Evolutionary conservation across 2,113 vertebrate genomes (phyloP), one percentile per base, ranked within the genome.

Genomic region (Ariopsis seemanni): DNA sequence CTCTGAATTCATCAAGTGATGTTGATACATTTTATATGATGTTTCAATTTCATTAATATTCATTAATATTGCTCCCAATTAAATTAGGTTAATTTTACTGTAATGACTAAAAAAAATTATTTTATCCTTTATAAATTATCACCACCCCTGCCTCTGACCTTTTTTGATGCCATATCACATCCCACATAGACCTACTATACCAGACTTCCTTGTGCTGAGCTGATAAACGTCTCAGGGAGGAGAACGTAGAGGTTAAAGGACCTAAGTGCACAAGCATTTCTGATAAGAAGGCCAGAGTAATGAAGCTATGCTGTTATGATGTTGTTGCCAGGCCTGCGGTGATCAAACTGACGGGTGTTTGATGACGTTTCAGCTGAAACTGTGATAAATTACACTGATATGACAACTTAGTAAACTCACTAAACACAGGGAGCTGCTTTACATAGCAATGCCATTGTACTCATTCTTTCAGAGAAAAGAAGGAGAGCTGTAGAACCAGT

Each of bases 401-500:
- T 42, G 27, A 65, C 83, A 65, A 17, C 25, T 83, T 83, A 14
- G 42, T 30, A 34, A 82, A 53, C 27, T 62, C 48, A 4, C 25
- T 11, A 34, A 58, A 85, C 81, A 71, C 69, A 72, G 74, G 7
- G 48, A 80, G 25, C 27, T 9, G 58, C 75, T 92, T 93, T 89
- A 89, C 90, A 90, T 89, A 91, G 91, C 77, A 93, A 84, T 88
- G 88, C 62, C 75, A 87, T 71, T 48, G 50, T 83, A 69, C 89
- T 88, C 78, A 50, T 42, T 12, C 65, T 34, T 71, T 82, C 62
- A 86, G 18, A 60, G 63, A 63, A 58, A 72, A 69, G 15, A 18
- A 77, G 17, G 57, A 88, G 81, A 91, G 90, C 71, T 48, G 93
- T 83, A 82, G 85, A 94, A 95, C 94, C 92, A 85, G 94, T 95